Evolutionary conservation across 1,140 invertebrate genomes (phyloP), one percentile per base, ranked within the genome.

Genomic region (Araneus ventricosus): DNA sequence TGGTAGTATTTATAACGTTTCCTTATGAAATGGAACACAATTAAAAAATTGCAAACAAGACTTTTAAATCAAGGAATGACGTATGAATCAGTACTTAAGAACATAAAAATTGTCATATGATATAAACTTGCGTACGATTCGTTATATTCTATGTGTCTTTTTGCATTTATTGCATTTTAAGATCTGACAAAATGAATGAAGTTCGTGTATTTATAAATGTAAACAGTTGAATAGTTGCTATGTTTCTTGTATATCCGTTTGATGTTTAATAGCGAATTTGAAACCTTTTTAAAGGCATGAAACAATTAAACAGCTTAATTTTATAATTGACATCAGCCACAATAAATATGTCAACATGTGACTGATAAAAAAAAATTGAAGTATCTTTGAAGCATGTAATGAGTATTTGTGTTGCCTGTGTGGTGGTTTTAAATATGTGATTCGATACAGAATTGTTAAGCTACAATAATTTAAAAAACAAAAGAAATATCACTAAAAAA

Each of bases 141-240:
- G 8, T 27, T 27, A 10, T 67, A 30, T 30, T 67, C 27, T 67
- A 67, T 30, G 27, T 67, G 63, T 67, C n/a, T 67, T n/a, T 27
- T 30, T n/a, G 63, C 30, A 75, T 75, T 75, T 75, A n/a, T n/a
- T n/a, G n/a, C n/a, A n/a, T n/a, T n/a, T n/a, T 20, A 37, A 75
- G 27, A 75, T 34, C 30, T 17, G 34, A 8, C 7, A 37, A 27
- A 20, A 75, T n/a, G n/a, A n/a, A 37, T 34, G 2, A 27, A 63
- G 59, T 63, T 34, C 34, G 70, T 75, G 70, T 75, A 75, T 75
- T 75, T 34, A 34, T 75, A 75, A 75, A 34, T 75, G 20, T 37
- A 37, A 37, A 34, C 4, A 30, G 70, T 75, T 75, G 17, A 75
- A 75, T 75, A n/a, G 70, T 75, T 75, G 3, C 3, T 8, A 20